Conservation (phyloP, 2,888 invertebrate species). For the Drosophila putrida region DNA sequence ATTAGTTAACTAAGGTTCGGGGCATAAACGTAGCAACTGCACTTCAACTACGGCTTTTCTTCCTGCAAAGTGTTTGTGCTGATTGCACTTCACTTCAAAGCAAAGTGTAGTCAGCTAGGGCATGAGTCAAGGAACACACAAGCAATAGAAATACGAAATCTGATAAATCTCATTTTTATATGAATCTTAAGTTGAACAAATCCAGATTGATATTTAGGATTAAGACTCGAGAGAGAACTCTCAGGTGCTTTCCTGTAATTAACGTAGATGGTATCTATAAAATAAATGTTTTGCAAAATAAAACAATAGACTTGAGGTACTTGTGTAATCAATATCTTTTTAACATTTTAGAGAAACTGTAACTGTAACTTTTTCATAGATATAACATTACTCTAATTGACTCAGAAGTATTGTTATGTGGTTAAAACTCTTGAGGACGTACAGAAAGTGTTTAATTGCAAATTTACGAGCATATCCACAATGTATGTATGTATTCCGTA, state of each 20-base stretch:
- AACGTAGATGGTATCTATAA: no score
- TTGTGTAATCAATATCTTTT: no score
- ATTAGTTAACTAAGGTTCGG: conserved; percentile 50
- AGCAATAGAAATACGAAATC: background rate
- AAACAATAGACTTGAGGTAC: no score
- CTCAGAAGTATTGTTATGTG: background rate
- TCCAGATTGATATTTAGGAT: background rate
- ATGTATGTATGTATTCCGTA: background rate
- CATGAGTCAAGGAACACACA: background rate
- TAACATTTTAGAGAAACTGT: no score
- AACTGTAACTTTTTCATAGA: no score
- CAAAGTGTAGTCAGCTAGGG: conserved; percentile 24
- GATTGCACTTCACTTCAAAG: conserved; percentile 35
- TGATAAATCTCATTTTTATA: background rate
- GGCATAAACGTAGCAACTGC: conserved; percentile 19
- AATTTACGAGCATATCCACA: background rate
- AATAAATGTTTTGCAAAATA: no score
- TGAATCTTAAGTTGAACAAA: background rate
- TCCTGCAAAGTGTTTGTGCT: conserved; percentile 12
- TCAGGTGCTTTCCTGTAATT: no score
- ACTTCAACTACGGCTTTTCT: conserved; percentile 8
- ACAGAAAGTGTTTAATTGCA: conserved; percentile 1
- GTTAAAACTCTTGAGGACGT: background rate
- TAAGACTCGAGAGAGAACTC: background rate
- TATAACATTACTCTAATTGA: no score